Conservation (phyloP, 2,797 vertebrate genomes). For the Hafferia zeledoni region DNA sequence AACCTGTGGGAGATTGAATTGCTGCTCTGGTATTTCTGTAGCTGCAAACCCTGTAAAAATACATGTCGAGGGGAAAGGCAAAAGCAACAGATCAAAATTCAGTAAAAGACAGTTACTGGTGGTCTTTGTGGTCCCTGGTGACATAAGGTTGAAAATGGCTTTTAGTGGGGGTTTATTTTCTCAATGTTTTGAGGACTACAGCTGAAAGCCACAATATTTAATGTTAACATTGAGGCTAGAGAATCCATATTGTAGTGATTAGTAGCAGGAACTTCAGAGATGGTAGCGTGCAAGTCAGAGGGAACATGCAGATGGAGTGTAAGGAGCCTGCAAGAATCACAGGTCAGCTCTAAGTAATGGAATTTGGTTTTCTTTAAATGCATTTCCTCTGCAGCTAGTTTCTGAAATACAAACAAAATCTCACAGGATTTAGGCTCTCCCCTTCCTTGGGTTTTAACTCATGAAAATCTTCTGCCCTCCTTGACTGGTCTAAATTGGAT, state of each 20-base stretch:
- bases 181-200: conserved; percentile 23
- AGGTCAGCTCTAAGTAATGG: conserved; percentile 31
- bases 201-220: conserved; percentile 38
- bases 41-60: background rate
- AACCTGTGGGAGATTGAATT: background rate
- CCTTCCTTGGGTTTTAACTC: conserved; percentile 18
- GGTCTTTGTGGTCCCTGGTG: background rate
- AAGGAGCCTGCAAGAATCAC: background rate
- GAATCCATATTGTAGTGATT: conserved; percentile 50
- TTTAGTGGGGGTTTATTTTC: conserved; percentile 25
- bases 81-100: background rate
- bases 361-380: background rate
- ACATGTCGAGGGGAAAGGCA: background rate
- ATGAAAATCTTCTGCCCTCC: background rate
- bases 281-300: conserved; percentile 20
- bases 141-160: conserved; percentile 27
- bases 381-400: conserved; percentile 35
- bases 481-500: conserved; percentile 49
- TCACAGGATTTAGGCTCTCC: conserved; percentile 20
- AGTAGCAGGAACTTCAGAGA: conserved; percentile 52
- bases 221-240: conserved; percentile 38
- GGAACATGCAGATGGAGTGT: background rate
- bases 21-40: background rate
- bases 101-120: background rate
- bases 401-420: conserved; percentile 50